Conservation (phyloP, 2,113 vertebrate genomes). For the Halichoeres trimaculatus region DNA sequence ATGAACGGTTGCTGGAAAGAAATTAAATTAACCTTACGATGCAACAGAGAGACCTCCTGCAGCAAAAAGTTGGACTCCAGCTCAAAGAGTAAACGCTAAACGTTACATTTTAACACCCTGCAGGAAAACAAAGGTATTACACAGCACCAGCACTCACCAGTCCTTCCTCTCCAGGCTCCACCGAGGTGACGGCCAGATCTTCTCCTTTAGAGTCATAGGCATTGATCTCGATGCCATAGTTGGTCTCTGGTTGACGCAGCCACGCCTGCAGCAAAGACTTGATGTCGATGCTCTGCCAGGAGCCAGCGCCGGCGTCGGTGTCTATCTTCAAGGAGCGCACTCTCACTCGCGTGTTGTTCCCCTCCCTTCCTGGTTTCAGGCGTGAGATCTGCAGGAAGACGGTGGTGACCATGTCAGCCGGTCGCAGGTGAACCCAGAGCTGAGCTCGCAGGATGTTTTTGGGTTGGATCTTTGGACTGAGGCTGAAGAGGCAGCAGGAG, state of each 20-base stretch:
- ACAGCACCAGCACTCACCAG: constrained; percentile 95
- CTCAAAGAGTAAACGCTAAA: too few species aligned
- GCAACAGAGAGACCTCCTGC: too few species aligned
- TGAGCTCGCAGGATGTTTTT: constrained; percentile 95
- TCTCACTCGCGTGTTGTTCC: constrained; percentile 87
- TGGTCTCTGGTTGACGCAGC: constrained; percentile 95
- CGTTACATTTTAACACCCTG: too few species aligned
- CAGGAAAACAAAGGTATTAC: too few species aligned
- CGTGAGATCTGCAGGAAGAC: constrained; percentile 96
- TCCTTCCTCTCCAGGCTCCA: constrained; percentile 93
- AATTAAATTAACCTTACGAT: not conserved
- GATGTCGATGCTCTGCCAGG: constrained; percentile 98
- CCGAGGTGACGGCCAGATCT: constrained; percentile 92
- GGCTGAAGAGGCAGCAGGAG: constrained; percentile 97
- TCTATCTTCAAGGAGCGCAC: constrained; percentile 96
- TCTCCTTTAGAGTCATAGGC: constrained; percentile 90
- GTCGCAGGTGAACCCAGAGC: constrained; percentile 96
- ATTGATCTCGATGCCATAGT: constrained; percentile 97
- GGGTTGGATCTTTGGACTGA: constrained; percentile 95
- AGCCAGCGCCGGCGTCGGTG: constrained; percentile 89
- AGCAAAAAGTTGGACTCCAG: too few species aligned
- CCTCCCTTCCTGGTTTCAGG: constrained; percentile 89
- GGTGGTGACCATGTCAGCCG: constrained; percentile 88
- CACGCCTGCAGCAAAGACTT: constrained; percentile 95
- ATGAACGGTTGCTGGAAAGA: constrained; percentile 93